Percentiles rank a stretch among this genome's conserved stretches.
phyloP scores from a whole-genome alignment of 1,140 invertebrate species.

The Mycetomoellerius zeteki region DNA sequence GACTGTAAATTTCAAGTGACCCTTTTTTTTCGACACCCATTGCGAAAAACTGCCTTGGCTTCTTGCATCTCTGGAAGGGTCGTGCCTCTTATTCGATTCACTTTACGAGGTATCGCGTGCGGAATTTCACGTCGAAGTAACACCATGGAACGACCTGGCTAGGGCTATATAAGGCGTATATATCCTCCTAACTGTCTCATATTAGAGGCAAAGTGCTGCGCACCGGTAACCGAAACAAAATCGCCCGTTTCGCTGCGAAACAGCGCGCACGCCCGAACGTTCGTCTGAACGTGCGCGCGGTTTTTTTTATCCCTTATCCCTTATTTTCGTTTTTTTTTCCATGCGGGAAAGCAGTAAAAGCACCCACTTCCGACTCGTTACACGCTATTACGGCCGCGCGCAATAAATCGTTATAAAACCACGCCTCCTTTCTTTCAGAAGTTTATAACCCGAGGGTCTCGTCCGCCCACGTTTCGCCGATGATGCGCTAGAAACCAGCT shows the following conservation, averaged over 20 bases:
- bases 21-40: background rate
- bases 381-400: conserved; percentile 55
- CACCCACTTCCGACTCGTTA: conserved; percentile 55
- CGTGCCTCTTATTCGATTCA: conserved; percentile 53
- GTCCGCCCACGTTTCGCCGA: conserved; percentile 62
- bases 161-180: conserved; percentile 43
- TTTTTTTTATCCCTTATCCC: background rate
- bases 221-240: conserved; percentile 57
- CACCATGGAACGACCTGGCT: conserved; percentile 36
- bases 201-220: conserved; percentile 51
- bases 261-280: conserved; percentile 8
- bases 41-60: background rate
- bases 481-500: conserved; percentile 51
- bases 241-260: conserved; percentile 50
- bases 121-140: conserved; percentile 53
- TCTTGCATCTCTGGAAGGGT: background rate
- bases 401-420: conserved; percentile 69
- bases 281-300: background rate
- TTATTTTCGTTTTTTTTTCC: background rate
- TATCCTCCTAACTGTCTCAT: conserved; percentile 58
- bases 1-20: conserved; percentile 3
- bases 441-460: conserved; percentile 53
- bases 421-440: conserved; percentile 65
- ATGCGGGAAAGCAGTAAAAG: conserved; percentile 47
- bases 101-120: conserved; percentile 54